These are phyloP conservation scores for Cydia amplana DNA, from an alignment of 1,140 invertebrate genomes.

Conservation along the genomic window DNA sequence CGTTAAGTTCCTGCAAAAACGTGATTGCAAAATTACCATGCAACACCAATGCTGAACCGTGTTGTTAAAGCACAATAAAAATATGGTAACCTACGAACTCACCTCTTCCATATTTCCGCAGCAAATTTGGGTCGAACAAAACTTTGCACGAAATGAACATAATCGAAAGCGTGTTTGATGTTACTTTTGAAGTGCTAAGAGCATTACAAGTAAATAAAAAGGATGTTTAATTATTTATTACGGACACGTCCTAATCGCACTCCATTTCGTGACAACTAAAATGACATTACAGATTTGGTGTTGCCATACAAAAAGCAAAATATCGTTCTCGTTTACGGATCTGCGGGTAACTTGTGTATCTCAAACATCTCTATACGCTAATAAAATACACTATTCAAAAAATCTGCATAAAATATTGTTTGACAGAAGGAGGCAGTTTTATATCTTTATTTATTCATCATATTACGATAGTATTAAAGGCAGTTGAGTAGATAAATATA, in stretches of 20 bases:
- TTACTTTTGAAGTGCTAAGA: slow-evolving; percentile 59
- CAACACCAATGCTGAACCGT: slow-evolving; percentile 37
- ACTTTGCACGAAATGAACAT: slow-evolving; percentile 68
- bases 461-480: too few relatives aligned
- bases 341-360: background rate
- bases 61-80: slow-evolving; percentile 70
- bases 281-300: slow-evolving; percentile 29
- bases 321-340: background rate
- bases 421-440: too few relatives aligned
- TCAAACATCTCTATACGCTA: background rate
- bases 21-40: slow-evolving; percentile 59
- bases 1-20: slow-evolving; percentile 70
- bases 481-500: too few relatives aligned
- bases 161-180: slow-evolving; percentile 64
- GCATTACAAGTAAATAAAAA: slow-evolving; percentile 73
- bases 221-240: slow-evolving; percentile 65
- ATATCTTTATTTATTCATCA: too few relatives aligned
- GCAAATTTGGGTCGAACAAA: slow-evolving; percentile 62
- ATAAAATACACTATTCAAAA: background rate
- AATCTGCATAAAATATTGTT: too few relatives aligned
- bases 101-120: slow-evolving; percentile 75
- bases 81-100: slow-evolving; percentile 61
- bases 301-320: background rate
- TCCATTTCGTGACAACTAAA: slow-evolving; percentile 62
- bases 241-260: slow-evolving; percentile 68